Percentiles rank a stretch among this genome's conserved stretches.
phyloP scores from a whole-genome alignment of 2,888 invertebrate genomes.

The Stenichneumon culpator region DNA sequence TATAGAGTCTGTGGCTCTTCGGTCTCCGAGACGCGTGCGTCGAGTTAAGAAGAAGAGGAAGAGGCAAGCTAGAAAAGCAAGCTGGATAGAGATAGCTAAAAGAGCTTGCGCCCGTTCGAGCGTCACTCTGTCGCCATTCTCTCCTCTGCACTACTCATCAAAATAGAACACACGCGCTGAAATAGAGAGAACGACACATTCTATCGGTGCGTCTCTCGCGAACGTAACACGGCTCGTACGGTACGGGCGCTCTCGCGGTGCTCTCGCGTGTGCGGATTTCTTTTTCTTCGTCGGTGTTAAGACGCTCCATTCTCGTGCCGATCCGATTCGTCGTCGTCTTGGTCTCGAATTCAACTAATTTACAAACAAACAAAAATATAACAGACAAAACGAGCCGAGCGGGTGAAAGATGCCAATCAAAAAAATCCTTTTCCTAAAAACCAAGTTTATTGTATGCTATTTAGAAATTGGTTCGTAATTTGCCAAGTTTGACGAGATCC shows the following conservation, averaged over 20 bases:
- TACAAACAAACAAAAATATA: not conserved
- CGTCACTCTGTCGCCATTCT: constrained; percentile 70
- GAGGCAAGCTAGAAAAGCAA: constrained; percentile 30
- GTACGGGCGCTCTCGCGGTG: constrained; percentile 2
- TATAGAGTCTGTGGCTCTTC: constrained; percentile 24
- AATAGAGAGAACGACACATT: constrained; percentile 66
- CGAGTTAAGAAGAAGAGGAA: constrained; percentile 58
- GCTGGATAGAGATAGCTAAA: constrained; percentile 50
- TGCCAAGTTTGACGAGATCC: constrained; percentile 1
- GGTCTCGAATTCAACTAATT: not conserved
- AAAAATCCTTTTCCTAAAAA: constrained; percentile 1
- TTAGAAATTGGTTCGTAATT: not conserved
- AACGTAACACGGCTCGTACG: constrained; percentile 56
- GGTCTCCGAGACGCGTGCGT: constrained; percentile 61
- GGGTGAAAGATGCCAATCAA: constrained; percentile 1
- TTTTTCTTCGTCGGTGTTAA: not conserved
- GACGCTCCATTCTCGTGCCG: constrained; percentile 36
- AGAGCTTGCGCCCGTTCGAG: constrained; percentile 64
- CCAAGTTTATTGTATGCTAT: not conserved
- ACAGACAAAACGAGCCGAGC: not conserved
- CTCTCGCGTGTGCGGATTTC: constrained; percentile 1
- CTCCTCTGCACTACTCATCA: constrained; percentile 69
- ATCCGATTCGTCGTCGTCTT: constrained; percentile 33
- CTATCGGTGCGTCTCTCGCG: constrained; percentile 61
- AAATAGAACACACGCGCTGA: constrained; percentile 70